A percentile compares a stretch with the other conserved stretches of the same genome.
phyloP scores from a whole-genome alignment of 2,797 vertebrate species.

The Clamator glandarius region DNA sequence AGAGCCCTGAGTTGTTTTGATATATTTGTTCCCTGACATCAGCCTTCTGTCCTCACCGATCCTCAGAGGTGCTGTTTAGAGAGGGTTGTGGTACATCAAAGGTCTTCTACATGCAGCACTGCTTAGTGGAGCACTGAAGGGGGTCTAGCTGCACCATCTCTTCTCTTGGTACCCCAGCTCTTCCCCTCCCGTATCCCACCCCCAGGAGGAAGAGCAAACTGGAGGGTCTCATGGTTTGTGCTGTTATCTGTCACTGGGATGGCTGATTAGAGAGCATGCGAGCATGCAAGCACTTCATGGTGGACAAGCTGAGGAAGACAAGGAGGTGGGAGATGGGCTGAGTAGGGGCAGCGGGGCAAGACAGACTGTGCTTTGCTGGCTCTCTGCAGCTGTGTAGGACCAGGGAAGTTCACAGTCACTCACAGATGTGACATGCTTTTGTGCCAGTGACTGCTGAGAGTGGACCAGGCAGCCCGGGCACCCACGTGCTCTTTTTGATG shows the following conservation, averaged over 20 bases:
- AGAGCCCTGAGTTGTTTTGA: background rate
- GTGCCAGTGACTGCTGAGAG: background rate
- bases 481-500: background rate
- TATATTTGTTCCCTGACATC: background rate
- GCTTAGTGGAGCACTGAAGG: background rate
- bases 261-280: background rate
- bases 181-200: background rate
- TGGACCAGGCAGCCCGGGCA: background rate
- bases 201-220: background rate
- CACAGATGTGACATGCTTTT: background rate
- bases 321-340: background rate
- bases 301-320: background rate
- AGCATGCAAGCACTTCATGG: background rate
- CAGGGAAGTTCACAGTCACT: too few relatives aligned
- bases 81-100: background rate
- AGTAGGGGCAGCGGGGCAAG: background rate
- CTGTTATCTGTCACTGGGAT: background rate
- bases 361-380: background rate
- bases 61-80: background rate
- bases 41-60: background rate
- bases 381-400: background rate
- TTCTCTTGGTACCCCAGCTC: background rate
- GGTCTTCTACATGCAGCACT: background rate
- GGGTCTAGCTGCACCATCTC: background rate
- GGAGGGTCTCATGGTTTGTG: background rate